Conservation (phyloP, 2,113 vertebrate species). For the Gambusia holbrooki region DNA sequence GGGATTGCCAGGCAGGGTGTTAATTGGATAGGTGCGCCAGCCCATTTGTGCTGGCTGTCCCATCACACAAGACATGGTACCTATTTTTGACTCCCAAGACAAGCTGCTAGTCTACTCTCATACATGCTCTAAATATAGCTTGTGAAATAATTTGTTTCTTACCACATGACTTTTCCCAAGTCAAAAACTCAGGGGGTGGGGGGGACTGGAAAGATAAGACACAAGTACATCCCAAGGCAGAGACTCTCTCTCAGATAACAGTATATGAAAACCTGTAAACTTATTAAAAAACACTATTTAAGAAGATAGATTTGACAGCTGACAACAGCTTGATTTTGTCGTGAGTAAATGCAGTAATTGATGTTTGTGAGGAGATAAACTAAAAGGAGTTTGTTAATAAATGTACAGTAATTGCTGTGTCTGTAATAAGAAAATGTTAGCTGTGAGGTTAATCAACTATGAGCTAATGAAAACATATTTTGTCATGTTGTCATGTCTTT, state of each 20-base stretch:
- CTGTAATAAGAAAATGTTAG: constrained; percentile 5
- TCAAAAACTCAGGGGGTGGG: constrained; percentile 14
- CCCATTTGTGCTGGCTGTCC: constrained; percentile 88
- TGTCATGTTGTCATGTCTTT: neutral
- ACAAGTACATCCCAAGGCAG: constrained; percentile 32
- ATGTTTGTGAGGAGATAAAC: neutral
- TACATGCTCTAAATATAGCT: constrained; percentile 64
- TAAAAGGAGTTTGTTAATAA: constrained; percentile 20
- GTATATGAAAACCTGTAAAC: neutral
- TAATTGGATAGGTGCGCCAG: constrained; percentile 96
- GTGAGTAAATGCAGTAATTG: neutral
- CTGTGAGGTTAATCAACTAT: constrained; percentile 15
- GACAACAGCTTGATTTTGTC: constrained; percentile 8
- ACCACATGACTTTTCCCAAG: constrained; percentile 47
- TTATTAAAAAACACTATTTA: neutral
- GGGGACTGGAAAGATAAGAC: constrained; percentile 37
- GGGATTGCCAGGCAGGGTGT: constrained; percentile 93
- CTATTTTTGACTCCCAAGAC: constrained; percentile 65
- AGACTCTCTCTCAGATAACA: constrained; percentile 12
- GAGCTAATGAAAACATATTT: neutral
- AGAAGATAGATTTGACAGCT: neutral
- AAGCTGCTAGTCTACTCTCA: constrained; percentile 65
- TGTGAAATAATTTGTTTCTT: constrained; percentile 62
- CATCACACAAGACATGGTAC: constrained; percentile 84
- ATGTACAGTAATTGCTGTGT: neutral